A percentile compares a stretch with the other conserved stretches of the same genome.
Conservation (phyloP, 2,113 vertebrate species). For the Scalopus aquaticus region DNA sequence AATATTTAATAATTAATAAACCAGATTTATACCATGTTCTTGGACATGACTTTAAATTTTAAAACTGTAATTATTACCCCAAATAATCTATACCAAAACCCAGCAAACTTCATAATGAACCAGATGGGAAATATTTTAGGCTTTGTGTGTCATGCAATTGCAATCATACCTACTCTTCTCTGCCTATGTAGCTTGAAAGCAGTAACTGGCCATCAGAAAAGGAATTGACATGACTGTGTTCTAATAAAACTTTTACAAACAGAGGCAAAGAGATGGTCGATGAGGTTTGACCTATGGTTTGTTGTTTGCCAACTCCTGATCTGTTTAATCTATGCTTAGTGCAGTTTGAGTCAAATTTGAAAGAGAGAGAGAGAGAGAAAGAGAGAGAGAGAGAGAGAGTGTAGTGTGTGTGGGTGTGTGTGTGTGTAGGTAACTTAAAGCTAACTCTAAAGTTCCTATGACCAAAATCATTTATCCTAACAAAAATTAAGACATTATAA, state of each 20-base stretch:
- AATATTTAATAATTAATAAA: background rate
- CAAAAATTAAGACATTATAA: background rate
- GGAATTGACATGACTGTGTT: background rate
- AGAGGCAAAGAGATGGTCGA: background rate
- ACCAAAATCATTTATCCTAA: background rate
- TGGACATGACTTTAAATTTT: background rate
- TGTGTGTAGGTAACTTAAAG: background rate
- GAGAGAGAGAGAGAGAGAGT: no score
- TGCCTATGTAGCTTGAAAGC: background rate
- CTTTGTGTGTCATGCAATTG: background rate
- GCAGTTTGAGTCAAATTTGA: background rate
- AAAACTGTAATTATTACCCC: background rate
- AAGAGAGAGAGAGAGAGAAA: background rate
- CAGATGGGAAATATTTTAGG: background rate
- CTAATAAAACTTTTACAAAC: conserved; percentile 16
- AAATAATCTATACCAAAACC: background rate
- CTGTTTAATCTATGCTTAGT: background rate
- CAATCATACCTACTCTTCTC: background rate
- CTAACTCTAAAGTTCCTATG: background rate
- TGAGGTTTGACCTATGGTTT: background rate
- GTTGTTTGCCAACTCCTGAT: background rate
- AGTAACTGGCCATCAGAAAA: background rate
- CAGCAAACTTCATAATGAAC: background rate
- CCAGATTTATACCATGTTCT: background rate
- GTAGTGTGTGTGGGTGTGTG: background rate